A percentile compares a stretch with the other conserved stretches of the same genome.
Evolutionary conservation across 1,140 invertebrate genomes (phyloP).

Genomic region (Drosophila nasuta): DNA sequence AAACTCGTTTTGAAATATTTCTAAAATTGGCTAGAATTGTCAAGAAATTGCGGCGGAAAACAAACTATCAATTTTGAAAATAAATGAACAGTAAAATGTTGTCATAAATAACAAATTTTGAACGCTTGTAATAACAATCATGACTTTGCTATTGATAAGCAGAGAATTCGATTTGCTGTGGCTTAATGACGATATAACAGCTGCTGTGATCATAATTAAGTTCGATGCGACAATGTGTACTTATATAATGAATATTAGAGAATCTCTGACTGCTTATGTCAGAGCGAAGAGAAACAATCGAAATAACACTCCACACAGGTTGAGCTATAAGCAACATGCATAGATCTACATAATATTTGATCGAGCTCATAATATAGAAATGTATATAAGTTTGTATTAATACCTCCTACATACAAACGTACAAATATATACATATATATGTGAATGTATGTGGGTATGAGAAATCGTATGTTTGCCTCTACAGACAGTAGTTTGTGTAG

Average conservation of each 20-base stretch:
- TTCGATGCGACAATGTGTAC: constrained; percentile 1
- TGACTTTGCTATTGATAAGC: constrained; percentile 10
- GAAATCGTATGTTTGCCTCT: background rate
- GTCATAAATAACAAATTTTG: background rate
- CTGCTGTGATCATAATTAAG: constrained; percentile 3
- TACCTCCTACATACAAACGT: too few species aligned
- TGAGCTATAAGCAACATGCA: constrained; percentile 6
- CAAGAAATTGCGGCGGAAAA: background rate
- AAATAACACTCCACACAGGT: constrained; percentile 11
- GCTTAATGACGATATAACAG: constrained; percentile 1
- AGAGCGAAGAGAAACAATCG: constrained; percentile 6
- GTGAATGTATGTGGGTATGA: background rate
- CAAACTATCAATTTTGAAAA: too few species aligned
- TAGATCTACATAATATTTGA: constrained; percentile 8
- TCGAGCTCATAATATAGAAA: constrained; percentile 3
- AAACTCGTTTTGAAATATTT: background rate
- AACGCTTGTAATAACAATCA: background rate
- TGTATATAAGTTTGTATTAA: background rate
- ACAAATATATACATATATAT: background rate
- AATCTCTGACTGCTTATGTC: constrained; percentile 12
- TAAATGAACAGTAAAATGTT: background rate
- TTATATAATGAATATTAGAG: constrained; percentile 20
- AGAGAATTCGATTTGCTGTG: background rate
- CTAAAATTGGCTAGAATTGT: background rate
- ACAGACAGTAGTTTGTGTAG: constrained; percentile 2